These are phyloP conservation scores for Tiliqua scincoides DNA, from an alignment of 2,113 vertebrate species.

Conservation along the genomic window DNA sequence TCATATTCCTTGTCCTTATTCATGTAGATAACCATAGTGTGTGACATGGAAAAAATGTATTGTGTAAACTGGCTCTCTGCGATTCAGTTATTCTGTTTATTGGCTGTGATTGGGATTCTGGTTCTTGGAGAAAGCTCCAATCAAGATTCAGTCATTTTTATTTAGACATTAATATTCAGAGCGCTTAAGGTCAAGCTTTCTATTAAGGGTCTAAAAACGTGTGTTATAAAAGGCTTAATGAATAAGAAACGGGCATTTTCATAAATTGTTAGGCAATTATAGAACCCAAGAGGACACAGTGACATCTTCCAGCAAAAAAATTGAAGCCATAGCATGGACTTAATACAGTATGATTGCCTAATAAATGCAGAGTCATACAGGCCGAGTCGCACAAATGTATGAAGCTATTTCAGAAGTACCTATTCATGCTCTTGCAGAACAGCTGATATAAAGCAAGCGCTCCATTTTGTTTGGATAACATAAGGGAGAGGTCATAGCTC, in stretches of 20 bases:
- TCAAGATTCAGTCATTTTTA: not conserved
- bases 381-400: not conserved
- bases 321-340: too few species aligned
- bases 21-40: too few species aligned
- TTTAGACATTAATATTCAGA: not conserved
- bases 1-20: too few species aligned
- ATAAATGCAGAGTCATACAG: not conserved
- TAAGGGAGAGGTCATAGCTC: too few species aligned
- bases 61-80: not conserved
- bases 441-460: not conserved
- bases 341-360: not conserved
- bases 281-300: not conserved
- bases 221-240: not conserved
- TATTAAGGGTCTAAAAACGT: not conserved
- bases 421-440: not conserved
- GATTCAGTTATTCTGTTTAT: not conserved
- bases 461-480: too few species aligned
- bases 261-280: not conserved
- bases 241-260: not conserved
- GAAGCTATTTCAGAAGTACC: not conserved
- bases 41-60: too few species aligned
- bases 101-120: not conserved
- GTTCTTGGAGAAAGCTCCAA: conserved; percentile 1
- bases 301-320: not conserved
- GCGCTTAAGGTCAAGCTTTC: not conserved